Conservation (phyloP, 2,888 invertebrate species). For the Trichopria drosophilae region DNA sequence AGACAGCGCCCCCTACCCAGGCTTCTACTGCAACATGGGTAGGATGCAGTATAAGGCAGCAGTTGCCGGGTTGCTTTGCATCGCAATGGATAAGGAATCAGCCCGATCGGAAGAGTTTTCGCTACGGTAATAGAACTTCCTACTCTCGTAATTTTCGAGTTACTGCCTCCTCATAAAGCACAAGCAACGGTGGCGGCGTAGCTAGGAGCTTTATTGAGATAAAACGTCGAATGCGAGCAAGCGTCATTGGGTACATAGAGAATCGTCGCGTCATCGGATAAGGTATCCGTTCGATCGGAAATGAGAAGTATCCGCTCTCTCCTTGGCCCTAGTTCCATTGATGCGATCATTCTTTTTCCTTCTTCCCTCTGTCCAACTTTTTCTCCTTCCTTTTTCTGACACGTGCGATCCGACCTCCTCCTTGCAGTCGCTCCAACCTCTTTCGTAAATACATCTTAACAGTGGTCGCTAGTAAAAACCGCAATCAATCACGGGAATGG, state of each 20-base stretch:
- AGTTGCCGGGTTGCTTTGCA: conserved; percentile 11
- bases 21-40: background rate
- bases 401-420: too few relatives aligned
- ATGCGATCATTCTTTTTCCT: too few relatives aligned
- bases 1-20: background rate
- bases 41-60: background rate
- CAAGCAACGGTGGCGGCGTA: conserved; percentile 1
- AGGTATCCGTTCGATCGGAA: conserved; percentile 27
- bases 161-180: conserved; percentile 31
- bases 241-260: conserved; percentile 15
- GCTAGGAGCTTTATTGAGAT: conserved; percentile 10
- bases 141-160: conserved; percentile 32
- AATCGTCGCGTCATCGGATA: conserved; percentile 30
- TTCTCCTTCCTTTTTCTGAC: too few relatives aligned
- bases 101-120: conserved; percentile 26
- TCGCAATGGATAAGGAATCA: conserved; percentile 13
- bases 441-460: too few relatives aligned
- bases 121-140: conserved; percentile 28
- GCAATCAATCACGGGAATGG: too few relatives aligned
- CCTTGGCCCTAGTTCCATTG: too few relatives aligned
- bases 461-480: too few relatives aligned
- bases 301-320: conserved; percentile 25
- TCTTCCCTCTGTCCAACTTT: too few relatives aligned
- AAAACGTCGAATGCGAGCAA: conserved; percentile 4
- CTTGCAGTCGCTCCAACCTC: too few relatives aligned